Evolutionary conservation across 37 sponge, comb jelly and placozoan genomes (phyloP).

Genomic region (Cliona cf. orientalis): DNA sequence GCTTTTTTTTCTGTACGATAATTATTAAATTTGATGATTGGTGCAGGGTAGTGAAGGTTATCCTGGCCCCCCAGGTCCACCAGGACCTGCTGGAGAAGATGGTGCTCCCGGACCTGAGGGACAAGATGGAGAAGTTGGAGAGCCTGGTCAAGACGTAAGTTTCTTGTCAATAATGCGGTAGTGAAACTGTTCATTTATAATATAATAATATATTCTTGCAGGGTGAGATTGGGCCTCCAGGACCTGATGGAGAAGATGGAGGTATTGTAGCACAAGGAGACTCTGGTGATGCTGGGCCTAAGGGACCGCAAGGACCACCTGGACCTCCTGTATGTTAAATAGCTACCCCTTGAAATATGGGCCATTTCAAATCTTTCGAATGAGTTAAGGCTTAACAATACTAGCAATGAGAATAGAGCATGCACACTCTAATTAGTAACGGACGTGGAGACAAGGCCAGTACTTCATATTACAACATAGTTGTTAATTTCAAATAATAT

Average conservation of each 20-base stretch:
- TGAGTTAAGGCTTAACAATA: no score
- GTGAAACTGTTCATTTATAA: neutral
- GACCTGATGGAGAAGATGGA: slow-evolving; percentile 65
- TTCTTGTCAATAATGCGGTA: neutral
- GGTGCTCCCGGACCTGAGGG: slow-evolving; percentile 59
- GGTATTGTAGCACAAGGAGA: slow-evolving; percentile 44
- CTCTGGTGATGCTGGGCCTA: slow-evolving; percentile 66
- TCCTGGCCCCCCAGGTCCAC: slow-evolving; percentile 56
- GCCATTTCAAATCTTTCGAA: no score
- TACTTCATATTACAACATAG: no score
- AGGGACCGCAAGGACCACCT: slow-evolving; percentile 63
- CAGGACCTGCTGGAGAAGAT: slow-evolving; percentile 41
- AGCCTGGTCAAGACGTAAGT: slow-evolving; percentile 62
- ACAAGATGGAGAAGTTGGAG: slow-evolving; percentile 70
- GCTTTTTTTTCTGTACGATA: neutral
- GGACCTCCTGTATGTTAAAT: slow-evolving; percentile 49
- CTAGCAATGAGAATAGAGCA: no score
- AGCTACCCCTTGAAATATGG: no score
- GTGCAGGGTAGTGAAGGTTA: slow-evolving; percentile 25
- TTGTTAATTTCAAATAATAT: neutral
- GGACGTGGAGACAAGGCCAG: no score
- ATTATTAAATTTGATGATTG: neutral
- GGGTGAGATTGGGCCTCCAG: slow-evolving; percentile 62
- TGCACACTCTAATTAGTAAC: no score
- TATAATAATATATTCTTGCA: slow-evolving; percentile 8